These are phyloP conservation scores for Narcine bancroftii DNA, from an alignment of 2,113 vertebrate species.

Conservation along the genomic window DNA sequence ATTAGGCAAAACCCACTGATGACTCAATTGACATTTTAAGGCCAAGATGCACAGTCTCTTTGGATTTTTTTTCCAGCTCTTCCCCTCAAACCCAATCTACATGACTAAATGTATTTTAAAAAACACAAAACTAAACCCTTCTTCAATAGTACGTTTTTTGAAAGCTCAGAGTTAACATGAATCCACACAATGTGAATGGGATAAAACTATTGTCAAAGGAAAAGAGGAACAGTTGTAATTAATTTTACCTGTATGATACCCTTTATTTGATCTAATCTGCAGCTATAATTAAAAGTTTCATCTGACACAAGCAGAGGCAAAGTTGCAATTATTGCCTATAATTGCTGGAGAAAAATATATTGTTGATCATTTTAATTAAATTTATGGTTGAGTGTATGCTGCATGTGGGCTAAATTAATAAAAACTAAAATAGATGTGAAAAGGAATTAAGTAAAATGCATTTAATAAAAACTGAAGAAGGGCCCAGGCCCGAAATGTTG, in stretches of 20 bases:
- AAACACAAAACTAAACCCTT: neutral
- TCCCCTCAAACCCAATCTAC: neutral
- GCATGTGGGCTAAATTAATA: slow-evolving; percentile 20
- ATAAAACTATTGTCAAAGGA: neutral
- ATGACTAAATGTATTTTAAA: neutral
- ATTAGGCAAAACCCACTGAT: neutral
- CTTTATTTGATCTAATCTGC: slow-evolving; percentile 22
- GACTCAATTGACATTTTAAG: neutral
- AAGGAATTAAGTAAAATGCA: neutral
- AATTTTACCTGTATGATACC: slow-evolving; percentile 14
- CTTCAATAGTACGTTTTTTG: neutral
- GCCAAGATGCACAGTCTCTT: neutral
- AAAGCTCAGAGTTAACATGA: neutral
- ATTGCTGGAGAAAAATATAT: slow-evolving; percentile 32
- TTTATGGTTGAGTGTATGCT: neutral
- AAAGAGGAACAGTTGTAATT: slow-evolving; percentile 4
- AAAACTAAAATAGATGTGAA: neutral
- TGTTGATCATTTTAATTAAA: slow-evolving; percentile 34
- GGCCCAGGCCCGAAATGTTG: too few species aligned
- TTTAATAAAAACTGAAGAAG: too few species aligned
- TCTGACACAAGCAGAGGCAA: neutral
- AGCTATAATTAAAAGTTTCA: slow-evolving; percentile 33
- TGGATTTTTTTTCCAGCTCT: neutral
- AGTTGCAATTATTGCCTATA: slow-evolving; percentile 17
- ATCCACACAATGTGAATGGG: neutral